phyloP scores from a whole-genome alignment of 2,113 vertebrate genomes.

The Ranitomeya variabilis region DNA sequence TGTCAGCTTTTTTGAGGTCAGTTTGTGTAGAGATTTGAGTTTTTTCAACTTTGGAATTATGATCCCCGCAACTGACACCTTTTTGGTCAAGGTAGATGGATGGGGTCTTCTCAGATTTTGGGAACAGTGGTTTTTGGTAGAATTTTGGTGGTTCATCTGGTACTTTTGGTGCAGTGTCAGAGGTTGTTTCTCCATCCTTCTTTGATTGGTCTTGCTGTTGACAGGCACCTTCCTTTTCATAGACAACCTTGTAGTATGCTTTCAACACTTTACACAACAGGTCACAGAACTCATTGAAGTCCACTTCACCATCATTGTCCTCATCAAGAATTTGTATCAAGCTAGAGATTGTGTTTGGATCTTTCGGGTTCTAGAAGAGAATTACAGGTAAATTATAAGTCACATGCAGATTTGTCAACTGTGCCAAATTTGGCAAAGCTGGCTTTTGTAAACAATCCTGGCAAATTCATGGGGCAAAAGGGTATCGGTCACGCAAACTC shows the following conservation, averaged over 20 bases:
- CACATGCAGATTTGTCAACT: background rate
- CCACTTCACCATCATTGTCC: slow-evolving; percentile 51
- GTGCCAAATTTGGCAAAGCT: no score
- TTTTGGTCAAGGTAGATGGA: background rate
- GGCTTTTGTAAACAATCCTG: no score
- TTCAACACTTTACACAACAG: slow-evolving; percentile 37
- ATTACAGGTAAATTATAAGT: background rate
- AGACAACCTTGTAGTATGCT: slow-evolving; percentile 30
- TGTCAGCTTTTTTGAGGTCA: background rate
- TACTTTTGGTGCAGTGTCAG: background rate
- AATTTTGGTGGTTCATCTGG: background rate
- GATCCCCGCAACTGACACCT: background rate
- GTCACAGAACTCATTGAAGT: slow-evolving; percentile 53
- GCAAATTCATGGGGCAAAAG: no score
- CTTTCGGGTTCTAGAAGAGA: slow-evolving; percentile 49
- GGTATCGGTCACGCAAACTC: no score
- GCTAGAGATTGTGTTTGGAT: slow-evolving; percentile 39
- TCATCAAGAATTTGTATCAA: slow-evolving; percentile 42
- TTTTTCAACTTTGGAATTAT: background rate
- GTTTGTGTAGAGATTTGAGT: slow-evolving; percentile 21
- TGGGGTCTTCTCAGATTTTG: background rate
- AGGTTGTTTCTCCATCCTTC: background rate
- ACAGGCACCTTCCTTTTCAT: slow-evolving; percentile 21
- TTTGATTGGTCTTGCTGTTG: background rate
- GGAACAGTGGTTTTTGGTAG: slow-evolving; percentile 30